Evolutionary conservation across 2,797 vertebrate species (phyloP).

Genomic region (Taeniopygia guttata): DNA sequence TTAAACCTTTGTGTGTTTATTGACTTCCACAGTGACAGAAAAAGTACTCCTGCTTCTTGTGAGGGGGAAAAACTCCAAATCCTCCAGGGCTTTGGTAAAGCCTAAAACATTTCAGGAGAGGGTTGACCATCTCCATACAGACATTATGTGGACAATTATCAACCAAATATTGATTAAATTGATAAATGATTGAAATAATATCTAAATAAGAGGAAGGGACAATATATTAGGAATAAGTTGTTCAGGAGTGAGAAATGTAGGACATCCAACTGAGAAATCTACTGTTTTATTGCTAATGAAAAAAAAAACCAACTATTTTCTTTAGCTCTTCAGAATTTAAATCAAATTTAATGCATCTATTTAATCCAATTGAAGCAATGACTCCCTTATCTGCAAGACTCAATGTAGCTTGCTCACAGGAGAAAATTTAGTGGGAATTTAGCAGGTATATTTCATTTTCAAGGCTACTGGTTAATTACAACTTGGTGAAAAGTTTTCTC

Average conservation of each 20-base stretch:
- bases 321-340: neutral
- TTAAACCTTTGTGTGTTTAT: neutral
- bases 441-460: neutral
- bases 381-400: neutral
- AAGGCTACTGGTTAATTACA: neutral
- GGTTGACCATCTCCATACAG: neutral
- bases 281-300: neutral
- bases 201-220: neutral
- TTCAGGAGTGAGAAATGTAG: neutral
- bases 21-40: neutral
- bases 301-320: neutral
- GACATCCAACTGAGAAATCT: neutral
- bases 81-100: neutral
- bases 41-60: neutral
- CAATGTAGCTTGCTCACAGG: neutral
- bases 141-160: neutral
- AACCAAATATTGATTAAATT: neutral
- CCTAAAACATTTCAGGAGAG: neutral
- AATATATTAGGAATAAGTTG: neutral
- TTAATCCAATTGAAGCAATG: neutral
- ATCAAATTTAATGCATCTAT: neutral
- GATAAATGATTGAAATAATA: neutral
- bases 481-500: neutral
- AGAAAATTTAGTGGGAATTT: neutral
- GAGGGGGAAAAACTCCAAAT: rapidly evolving